These are phyloP conservation scores for Siniperca chuatsi DNA, from an alignment of 2,113 vertebrate genomes.

Conservation along the genomic window DNA sequence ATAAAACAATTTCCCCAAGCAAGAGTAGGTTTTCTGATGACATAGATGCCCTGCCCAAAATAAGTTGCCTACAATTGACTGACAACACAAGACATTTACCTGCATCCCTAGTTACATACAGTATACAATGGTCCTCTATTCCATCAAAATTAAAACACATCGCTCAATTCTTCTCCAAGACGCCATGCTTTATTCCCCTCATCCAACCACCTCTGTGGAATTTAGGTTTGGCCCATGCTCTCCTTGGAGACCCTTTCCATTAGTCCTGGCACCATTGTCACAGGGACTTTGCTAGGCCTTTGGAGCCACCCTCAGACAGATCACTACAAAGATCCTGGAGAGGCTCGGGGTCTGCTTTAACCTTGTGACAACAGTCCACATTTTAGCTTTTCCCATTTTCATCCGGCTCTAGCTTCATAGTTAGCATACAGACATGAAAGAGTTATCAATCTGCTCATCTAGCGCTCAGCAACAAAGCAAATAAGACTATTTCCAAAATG, in stretches of 20 bases:
- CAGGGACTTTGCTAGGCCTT: neutral
- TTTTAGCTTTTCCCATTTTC: neutral
- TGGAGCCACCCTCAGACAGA: neutral
- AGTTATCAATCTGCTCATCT: neutral
- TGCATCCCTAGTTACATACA: too few relatives aligned
- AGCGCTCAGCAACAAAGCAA: neutral
- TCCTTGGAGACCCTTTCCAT: neutral
- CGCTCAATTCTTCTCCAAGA: neutral
- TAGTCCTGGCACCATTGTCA: neutral
- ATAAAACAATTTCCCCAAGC: neutral
- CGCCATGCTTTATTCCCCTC: neutral
- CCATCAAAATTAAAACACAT: neutral
- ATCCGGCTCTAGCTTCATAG: neutral
- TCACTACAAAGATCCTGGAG: neutral
- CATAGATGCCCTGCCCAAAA: neutral
- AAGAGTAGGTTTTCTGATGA: neutral
- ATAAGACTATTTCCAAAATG: neutral
- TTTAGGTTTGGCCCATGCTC: neutral
- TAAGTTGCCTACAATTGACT: neutral
- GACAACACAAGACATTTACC: neutral
- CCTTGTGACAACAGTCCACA: neutral
- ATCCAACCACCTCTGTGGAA: neutral
- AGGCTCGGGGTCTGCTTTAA: neutral
- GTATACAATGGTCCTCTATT: neutral
- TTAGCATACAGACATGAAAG: neutral